Percentiles rank a stretch among this genome's conserved stretches.
These are phyloP conservation scores for Valencia hispanica DNA, from an alignment of 2,797 vertebrate species.

Conservation along the genomic window DNA sequence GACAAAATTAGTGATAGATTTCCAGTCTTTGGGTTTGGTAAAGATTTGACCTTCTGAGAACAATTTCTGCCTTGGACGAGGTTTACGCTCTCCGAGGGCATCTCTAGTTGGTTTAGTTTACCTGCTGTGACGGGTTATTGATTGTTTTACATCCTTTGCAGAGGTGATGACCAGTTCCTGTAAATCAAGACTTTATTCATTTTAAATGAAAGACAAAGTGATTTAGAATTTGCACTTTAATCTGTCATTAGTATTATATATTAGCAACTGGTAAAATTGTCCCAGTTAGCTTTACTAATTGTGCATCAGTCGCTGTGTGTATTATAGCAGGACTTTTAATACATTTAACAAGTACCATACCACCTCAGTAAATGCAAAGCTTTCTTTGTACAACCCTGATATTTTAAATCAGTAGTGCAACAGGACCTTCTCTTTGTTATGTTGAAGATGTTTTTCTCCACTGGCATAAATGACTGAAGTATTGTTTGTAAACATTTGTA, in stretches of 20 bases:
- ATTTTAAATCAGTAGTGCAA: background rate
- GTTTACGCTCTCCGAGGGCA: too few species aligned
- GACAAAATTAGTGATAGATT: background rate
- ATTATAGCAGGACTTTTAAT: too few species aligned
- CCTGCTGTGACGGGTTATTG: background rate
- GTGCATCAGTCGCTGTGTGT: too few species aligned
- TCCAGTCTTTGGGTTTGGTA: background rate
- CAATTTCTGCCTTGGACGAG: too few species aligned
- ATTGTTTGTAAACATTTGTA: background rate
- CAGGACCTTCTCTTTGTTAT: too few species aligned
- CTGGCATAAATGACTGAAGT: background rate
- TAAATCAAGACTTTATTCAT: background rate
- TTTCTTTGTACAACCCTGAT: background rate
- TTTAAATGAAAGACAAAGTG: background rate
- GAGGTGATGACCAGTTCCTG: background rate
- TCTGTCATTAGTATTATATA: background rate
- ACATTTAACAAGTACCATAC: background rate
- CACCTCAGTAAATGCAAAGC: too few species aligned
- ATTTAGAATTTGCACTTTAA: background rate
- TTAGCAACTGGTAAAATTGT: background rate
- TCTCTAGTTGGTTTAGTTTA: too few species aligned
- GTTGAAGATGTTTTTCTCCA: background rate
- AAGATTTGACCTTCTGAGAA: background rate
- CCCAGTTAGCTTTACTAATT: background rate
- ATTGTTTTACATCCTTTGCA: background rate